phyloP scores from a whole-genome alignment of 2,797 vertebrate genomes.

The Lutjanus argentimaculatus region DNA sequence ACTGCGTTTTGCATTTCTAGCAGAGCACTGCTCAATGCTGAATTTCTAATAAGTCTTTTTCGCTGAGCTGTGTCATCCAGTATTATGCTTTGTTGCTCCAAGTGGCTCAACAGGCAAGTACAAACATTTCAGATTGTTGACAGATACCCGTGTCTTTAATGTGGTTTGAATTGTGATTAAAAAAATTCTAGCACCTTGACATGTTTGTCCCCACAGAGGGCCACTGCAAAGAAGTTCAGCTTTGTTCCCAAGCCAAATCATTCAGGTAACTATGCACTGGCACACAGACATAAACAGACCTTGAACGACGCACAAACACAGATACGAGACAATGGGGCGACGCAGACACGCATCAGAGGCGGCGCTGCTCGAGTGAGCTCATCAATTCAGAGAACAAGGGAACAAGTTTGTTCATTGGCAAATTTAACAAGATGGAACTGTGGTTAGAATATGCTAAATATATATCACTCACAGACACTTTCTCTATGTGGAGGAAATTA shows the following conservation, averaged over 20 bases:
- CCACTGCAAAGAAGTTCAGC: constrained; percentile 21
- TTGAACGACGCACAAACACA: constrained; percentile 41
- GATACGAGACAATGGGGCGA: constrained; percentile 30
- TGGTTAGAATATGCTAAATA: neutral
- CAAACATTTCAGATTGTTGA: constrained; percentile 37
- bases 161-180: constrained; percentile 56
- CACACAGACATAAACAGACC: constrained; percentile 58
- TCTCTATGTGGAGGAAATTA: neutral
- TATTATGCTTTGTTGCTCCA: constrained; percentile 35
- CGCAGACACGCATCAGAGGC: constrained; percentile 28
- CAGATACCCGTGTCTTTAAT: constrained; percentile 37
- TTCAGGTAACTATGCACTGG: constrained; percentile 55
- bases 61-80: constrained; percentile 11
- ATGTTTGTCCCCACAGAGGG: constrained; percentile 52
- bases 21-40: neutral
- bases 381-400: constrained; percentile 33
- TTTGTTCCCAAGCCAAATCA: constrained; percentile 69
- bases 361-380: constrained; percentile 4
- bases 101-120: constrained; percentile 29
- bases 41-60: constrained; percentile 17
- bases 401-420: constrained; percentile 12
- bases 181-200: constrained; percentile 49
- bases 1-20: constrained; percentile 4
- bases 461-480: neutral
- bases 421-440: constrained; percentile 6